These are phyloP conservation scores for Dipodomys stephensi DNA, from an alignment of 2,113 vertebrate genomes.

Conservation along the genomic window DNA sequence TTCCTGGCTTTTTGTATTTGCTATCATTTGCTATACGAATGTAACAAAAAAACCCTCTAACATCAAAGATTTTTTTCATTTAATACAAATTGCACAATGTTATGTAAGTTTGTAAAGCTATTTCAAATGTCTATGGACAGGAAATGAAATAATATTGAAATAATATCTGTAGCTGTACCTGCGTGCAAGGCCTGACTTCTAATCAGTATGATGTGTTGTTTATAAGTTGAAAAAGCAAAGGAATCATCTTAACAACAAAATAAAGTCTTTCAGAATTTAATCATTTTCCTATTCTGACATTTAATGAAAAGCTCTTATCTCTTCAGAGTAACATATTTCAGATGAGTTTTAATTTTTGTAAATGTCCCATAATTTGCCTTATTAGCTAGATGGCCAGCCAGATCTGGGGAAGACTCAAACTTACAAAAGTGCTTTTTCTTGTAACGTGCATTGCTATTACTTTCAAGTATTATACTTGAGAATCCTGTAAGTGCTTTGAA, in stretches of 20 bases:
- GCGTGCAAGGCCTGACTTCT: slow-evolving; percentile 26
- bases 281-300: slow-evolving; percentile 46
- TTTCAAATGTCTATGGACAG: slow-evolving; percentile 59
- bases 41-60: slow-evolving; percentile 22
- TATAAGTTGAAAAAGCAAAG: slow-evolving; percentile 61
- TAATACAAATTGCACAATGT: slow-evolving; percentile 58
- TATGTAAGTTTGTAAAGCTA: slow-evolving; percentile 62
- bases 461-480: slow-evolving; percentile 74
- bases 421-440: background rate
- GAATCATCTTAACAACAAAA: slow-evolving; percentile 49
- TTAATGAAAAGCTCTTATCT: slow-evolving; percentile 66
- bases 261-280: slow-evolving; percentile 61
- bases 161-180: slow-evolving; percentile 24
- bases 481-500: slow-evolving; percentile 65
- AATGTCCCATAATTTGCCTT: slow-evolving; percentile 23
- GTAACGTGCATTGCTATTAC: slow-evolving; percentile 63
- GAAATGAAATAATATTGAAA: slow-evolving; percentile 50
- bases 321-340: slow-evolving; percentile 58
- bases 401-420: slow-evolving; percentile 46
- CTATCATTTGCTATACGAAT: slow-evolving; percentile 60
- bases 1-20: slow-evolving; percentile 33
- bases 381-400: slow-evolving; percentile 64
- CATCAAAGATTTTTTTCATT: slow-evolving; percentile 45
- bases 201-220: slow-evolving; percentile 36
- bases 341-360: slow-evolving; percentile 64